A percentile compares a stretch with the other conserved stretches of the same genome.
Conservation (phyloP, 1,140 invertebrate genomes). For the Piezodorus guildinii region DNA sequence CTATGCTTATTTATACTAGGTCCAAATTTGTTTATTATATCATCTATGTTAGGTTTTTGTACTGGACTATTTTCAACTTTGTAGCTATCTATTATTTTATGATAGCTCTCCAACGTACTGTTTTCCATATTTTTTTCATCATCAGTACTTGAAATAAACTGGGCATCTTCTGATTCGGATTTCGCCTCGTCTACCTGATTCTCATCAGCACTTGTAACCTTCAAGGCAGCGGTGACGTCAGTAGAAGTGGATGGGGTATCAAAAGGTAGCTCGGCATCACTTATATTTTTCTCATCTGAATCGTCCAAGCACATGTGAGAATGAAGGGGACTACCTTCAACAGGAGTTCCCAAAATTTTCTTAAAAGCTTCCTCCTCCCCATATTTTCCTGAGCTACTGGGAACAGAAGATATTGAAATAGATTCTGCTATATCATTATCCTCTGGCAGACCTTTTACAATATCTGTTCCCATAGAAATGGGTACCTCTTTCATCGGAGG, state of each 20-base stretch:
- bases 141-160: background rate
- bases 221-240: background rate
- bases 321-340: constrained; percentile 26
- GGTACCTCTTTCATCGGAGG: constrained; percentile 60
- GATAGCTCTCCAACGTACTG: constrained; percentile 36
- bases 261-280: background rate
- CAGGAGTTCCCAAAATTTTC: constrained; percentile 40
- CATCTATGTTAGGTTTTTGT: constrained; percentile 46
- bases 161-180: too few species aligned
- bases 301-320: constrained; percentile 24
- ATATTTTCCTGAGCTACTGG: constrained; percentile 31
- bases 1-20: background rate
- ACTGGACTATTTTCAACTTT: background rate
- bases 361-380: constrained; percentile 51
- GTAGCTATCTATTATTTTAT: constrained; percentile 31
- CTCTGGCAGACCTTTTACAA: constrained; percentile 53
- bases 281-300: background rate
- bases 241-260: background rate
- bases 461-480: constrained; percentile 41
- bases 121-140: constrained; percentile 30
- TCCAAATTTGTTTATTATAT: constrained; percentile 43
- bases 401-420: constrained; percentile 11
- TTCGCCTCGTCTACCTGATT: too few species aligned
- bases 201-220: too few species aligned
- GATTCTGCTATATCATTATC: constrained; percentile 32